These are phyloP conservation scores for Platypus cylindrus DNA, from an alignment of 2,888 invertebrate genomes.

Conservation along the genomic window DNA sequence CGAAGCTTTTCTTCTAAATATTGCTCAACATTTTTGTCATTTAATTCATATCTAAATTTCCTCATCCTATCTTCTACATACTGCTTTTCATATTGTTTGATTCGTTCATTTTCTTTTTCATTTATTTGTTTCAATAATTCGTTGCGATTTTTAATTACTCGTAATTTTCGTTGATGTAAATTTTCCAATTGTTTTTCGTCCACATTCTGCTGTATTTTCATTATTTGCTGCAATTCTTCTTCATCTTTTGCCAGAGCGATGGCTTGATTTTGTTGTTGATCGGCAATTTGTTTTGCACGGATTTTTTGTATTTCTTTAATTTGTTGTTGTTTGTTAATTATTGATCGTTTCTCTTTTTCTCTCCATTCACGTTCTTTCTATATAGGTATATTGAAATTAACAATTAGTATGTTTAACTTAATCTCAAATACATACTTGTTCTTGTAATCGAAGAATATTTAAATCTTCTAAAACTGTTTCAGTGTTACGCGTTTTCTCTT, in stretches of 20 bases:
- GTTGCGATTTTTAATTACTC: conserved; percentile 43
- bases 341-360: conserved; percentile 48
- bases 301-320: conserved; percentile 36
- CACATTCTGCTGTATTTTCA: conserved; percentile 37
- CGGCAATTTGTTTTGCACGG: conserved; percentile 39
- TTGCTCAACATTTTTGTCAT: conserved; percentile 39
- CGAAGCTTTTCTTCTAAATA: conserved; percentile 43
- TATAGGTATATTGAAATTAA: too few species aligned
- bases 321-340: conserved; percentile 42
- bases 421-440: too few species aligned
- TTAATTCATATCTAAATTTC: conserved; percentile 45
- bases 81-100: conserved; percentile 45
- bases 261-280: conserved; percentile 47
- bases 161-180: conserved; percentile 29
- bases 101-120: conserved; percentile 53
- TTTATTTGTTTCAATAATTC: conserved; percentile 58
- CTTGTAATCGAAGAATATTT: conserved; percentile 40
- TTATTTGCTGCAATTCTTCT: conserved; percentile 31
- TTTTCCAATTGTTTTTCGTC: conserved; percentile 33
- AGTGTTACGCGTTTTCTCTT: conserved; percentile 42
- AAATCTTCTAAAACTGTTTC: conserved; percentile 38
- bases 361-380: conserved; percentile 60
- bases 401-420: too few species aligned
- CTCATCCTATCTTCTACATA: conserved; percentile 55
- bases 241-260: conserved; percentile 52